These are phyloP conservation scores for Itoplectis maculator DNA, from an alignment of 2,888 invertebrate genomes.

Conservation along the genomic window DNA sequence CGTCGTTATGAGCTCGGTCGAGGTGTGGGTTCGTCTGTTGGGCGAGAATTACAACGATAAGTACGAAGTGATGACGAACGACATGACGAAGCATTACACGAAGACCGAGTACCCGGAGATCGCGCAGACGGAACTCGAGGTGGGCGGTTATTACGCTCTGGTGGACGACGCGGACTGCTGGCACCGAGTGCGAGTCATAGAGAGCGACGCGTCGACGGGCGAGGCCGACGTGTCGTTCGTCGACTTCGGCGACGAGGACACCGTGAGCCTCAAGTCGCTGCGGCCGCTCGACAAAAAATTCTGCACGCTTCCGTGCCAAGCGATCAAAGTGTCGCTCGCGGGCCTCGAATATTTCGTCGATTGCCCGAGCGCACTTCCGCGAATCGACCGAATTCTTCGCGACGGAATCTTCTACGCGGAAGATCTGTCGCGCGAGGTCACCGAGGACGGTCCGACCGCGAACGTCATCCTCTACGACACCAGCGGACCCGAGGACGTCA, in stretches of 20 bases:
- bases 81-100: slow-evolving; percentile 84
- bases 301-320: slow-evolving; percentile 89
- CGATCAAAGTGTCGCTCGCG: slow-evolving; percentile 89
- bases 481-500: slow-evolving; percentile 87
- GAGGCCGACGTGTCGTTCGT: slow-evolving; percentile 87
- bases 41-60: slow-evolving; percentile 87
- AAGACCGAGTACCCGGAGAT: slow-evolving; percentile 46
- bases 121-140: slow-evolving; percentile 73
- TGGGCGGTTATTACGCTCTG: slow-evolving; percentile 84
- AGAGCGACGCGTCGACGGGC: slow-evolving; percentile 71
- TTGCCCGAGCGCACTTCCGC: slow-evolving; percentile 77
- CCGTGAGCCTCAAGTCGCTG: slow-evolving; percentile 86
- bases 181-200: slow-evolving; percentile 84
- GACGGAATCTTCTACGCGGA: slow-evolving; percentile 87
- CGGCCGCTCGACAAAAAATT: slow-evolving; percentile 88
- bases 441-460: slow-evolving; percentile 85
- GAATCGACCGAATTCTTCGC: slow-evolving; percentile 84
- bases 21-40: slow-evolving; percentile 89
- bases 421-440: slow-evolving; percentile 81
- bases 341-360: slow-evolving; percentile 89
- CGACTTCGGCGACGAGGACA: slow-evolving; percentile 90
- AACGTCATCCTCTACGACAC: slow-evolving; percentile 89
- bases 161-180: slow-evolving; percentile 84
- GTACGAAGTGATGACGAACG: slow-evolving; percentile 80
- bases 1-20: slow-evolving; percentile 87